Percentiles rank a stretch among this genome's conserved stretches.
Conservation (phyloP, 2,888 invertebrate species). For the Cerastis leucographa region DNA sequence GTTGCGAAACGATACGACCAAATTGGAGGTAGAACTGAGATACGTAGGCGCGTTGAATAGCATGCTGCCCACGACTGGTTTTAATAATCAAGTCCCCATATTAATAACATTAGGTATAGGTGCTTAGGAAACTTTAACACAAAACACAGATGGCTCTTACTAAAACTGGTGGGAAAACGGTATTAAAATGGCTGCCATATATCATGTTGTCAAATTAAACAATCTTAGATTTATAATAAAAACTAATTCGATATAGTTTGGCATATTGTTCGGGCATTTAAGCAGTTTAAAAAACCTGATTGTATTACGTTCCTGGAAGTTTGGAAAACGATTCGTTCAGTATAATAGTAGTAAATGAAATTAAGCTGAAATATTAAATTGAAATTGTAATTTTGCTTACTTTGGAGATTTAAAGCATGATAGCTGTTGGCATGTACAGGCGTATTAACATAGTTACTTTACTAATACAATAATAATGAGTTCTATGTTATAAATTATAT, state of each 20-base stretch:
- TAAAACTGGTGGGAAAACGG: conserved; percentile 33
- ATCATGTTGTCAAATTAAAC: conserved; percentile 32
- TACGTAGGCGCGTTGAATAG: conserved; percentile 81
- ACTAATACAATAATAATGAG: background rate
- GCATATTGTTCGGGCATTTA: background rate
- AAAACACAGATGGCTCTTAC: conserved; percentile 53
- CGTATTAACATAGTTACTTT: background rate
- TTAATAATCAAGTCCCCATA: conserved; percentile 74
- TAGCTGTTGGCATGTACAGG: background rate
- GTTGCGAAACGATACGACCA: conserved; percentile 83
- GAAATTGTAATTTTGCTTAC: conserved; percentile 10
- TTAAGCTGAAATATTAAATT: conserved; percentile 6
- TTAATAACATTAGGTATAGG: conserved; percentile 69
- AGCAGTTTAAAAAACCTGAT: conserved; percentile 1
- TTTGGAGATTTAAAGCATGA: conserved; percentile 6
- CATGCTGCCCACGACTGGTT: conserved; percentile 74
- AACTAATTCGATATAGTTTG: background rate
- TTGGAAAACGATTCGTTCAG: conserved; percentile 2
- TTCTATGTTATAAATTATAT: background rate
- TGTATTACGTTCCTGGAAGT: conserved; percentile 25
- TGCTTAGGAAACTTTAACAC: conserved; percentile 59
- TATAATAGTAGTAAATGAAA: conserved; percentile 2
- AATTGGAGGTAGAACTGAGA: conserved; percentile 73
- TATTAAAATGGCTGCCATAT: conserved; percentile 16
- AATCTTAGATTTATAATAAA: conserved; percentile 18